Percentiles rank a stretch among this genome's conserved stretches.
Evolutionary conservation across 2,113 vertebrate species (phyloP).

Genomic region (Alethe castanea): DNA sequence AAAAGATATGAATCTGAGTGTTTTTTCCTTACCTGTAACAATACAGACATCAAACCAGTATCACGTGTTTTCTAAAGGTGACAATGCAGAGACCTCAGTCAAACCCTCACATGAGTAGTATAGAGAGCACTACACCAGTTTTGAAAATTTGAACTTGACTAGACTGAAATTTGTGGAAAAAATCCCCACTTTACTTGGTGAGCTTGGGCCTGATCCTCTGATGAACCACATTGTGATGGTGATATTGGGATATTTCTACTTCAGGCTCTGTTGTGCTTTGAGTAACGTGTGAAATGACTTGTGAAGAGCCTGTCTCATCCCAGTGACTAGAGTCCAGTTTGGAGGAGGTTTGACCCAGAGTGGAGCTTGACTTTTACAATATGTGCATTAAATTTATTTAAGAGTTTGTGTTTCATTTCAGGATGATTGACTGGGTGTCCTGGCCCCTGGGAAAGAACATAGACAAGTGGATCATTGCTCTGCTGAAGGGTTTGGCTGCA

Average conservation of each 20-base stretch:
- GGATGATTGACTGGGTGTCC: constrained; percentile 85
- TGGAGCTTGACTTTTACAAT: neutral
- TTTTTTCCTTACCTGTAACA: neutral
- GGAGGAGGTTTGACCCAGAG: neutral
- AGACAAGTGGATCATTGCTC: constrained; percentile 83
- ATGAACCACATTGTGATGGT: neutral
- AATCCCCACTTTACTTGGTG: neutral
- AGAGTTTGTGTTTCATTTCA: constrained; percentile 42
- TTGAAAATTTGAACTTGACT: neutral
- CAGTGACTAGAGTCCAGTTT: neutral
- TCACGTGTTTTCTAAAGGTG: neutral
- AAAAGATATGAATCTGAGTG: neutral
- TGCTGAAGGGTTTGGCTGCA: constrained; percentile 79
- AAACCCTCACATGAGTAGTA: accelerated
- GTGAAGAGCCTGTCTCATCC: neutral
- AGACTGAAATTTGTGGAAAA: neutral
- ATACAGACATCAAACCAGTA: neutral
- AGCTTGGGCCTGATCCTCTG: neutral
- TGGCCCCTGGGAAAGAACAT: constrained; percentile 83
- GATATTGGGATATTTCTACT: neutral
- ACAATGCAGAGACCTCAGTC: neutral
- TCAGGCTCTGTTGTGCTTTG: neutral
- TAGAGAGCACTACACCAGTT: neutral
- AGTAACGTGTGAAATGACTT: neutral
- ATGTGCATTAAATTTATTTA: neutral